A percentile compares a stretch with the other conserved stretches of the same genome.
Conservation (phyloP, 2,888 invertebrate species). For the Diarsia brunnea region DNA sequence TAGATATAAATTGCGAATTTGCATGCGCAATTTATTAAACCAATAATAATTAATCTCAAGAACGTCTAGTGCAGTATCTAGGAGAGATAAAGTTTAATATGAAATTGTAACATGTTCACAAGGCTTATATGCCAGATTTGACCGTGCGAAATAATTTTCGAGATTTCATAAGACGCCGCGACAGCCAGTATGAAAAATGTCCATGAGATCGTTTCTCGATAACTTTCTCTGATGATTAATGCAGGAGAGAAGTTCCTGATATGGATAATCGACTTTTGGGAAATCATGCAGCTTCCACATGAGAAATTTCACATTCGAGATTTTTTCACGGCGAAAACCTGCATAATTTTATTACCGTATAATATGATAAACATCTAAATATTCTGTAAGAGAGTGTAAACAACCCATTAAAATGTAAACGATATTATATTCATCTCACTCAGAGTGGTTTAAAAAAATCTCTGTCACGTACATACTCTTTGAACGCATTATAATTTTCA, state of each 20-base stretch:
- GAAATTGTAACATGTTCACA: not conserved
- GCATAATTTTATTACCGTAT: slow-evolving; percentile 21
- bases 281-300: slow-evolving; percentile 23
- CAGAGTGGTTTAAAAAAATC: not conserved
- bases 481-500: not conserved
- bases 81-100: slow-evolving; percentile 3
- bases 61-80: slow-evolving; percentile 3
- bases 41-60: slow-evolving; percentile 25
- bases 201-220: slow-evolving; percentile 44
- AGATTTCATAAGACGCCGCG: slow-evolving; percentile 23
- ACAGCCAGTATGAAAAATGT: slow-evolving; percentile 32
- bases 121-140: not conserved
- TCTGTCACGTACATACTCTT: not conserved
- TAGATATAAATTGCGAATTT: slow-evolving; percentile 24
- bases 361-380: slow-evolving; percentile 38
- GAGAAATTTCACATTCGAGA: slow-evolving; percentile 42
- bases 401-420: slow-evolving; percentile 7
- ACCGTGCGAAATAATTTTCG: slow-evolving; percentile 25
- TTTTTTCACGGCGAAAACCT: slow-evolving; percentile 16
- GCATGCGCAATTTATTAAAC: not conserved
- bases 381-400: not conserved
- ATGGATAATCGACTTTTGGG: slow-evolving; percentile 59
- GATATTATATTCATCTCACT: not conserved
- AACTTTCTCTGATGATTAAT: slow-evolving; percentile 62
- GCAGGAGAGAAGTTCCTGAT: slow-evolving; percentile 35